Base-by-base conservation (phyloP, 2,888 invertebrate species). In the Phaonia tiefii region DNA sequence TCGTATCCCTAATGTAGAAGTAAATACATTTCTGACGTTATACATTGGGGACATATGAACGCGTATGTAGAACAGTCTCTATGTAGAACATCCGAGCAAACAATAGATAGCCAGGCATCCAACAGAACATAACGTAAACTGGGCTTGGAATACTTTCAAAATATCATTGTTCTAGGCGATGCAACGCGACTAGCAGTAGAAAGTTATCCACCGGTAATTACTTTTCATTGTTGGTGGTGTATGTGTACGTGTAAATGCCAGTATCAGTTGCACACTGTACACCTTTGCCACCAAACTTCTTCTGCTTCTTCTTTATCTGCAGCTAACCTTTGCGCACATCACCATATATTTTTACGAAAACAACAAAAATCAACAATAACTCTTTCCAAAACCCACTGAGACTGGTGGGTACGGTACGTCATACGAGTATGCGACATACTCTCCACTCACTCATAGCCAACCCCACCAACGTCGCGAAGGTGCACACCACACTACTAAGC, bases 251-350 rank as follows among this genome's bases (percentile, higher is more conserved):
- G n/a, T 49, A 67, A 26, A 26, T 13, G 22, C 17, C 15, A 26
- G 37, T 26, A 49, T 56, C 20, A 15, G 37, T 17, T 31, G 25
- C 56, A 66, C 54, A 63, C 54, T 26, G 31, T 31, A 25, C 22
- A 42, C 39, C 69, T 54, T 51, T 54, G 13, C 54, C 15, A n/a
- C n/a, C n/a, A n/a, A n/a, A 58, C 49, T 2, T 31, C 31, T 31
- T n/a, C 54, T 25, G 25, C 54, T 44, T 31, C 22, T 17, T 31
- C n/a, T n/a, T n/a, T n/a, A n/a, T n/a, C n/a, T n/a, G n/a, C 22
- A 31, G 20, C 15, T 46, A 11, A 67, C 26, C 49, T 79, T 82
- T 83, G 75, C 82, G 75, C 83, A 74, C 82, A 70, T 26, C 67
- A 63, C 82, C 22, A 72, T 37, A n/a, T n/a, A n/a, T n/a, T n/a